phyloP scores from a whole-genome alignment of 2,113 vertebrate species.

The Poeciliopsis occidentalis region DNA sequence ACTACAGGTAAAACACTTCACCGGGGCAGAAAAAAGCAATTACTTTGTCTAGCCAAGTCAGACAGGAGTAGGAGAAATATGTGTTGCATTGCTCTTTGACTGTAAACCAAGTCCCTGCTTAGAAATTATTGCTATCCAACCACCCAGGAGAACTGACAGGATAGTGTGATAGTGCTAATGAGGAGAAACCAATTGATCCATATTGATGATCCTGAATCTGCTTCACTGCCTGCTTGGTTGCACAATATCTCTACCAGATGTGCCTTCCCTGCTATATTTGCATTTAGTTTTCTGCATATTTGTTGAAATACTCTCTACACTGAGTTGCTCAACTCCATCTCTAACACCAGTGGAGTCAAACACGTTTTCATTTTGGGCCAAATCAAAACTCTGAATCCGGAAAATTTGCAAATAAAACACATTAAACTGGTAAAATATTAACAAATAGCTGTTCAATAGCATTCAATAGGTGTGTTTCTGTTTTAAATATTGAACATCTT shows the following conservation, averaged over 20 bases:
- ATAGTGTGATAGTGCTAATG: slow-evolving; percentile 41
- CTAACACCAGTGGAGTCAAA: too few species aligned
- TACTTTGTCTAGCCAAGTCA: slow-evolving; percentile 7
- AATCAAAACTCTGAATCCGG: too few species aligned
- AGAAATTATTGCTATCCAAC: not conserved
- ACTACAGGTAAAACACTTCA: slow-evolving; percentile 17
- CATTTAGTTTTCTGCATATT: not conserved
- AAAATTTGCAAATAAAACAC: too few species aligned
- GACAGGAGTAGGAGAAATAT: not conserved
- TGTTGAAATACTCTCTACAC: not conserved
- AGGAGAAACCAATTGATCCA: slow-evolving; percentile 42
- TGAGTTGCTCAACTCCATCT: too few species aligned
- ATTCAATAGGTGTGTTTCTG: too few species aligned
- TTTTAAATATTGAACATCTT: too few species aligned
- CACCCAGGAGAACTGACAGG: slow-evolving; percentile 7
- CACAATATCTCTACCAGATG: not conserved
- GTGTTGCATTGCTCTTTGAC: slow-evolving; percentile 15
- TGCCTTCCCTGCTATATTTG: not conserved
- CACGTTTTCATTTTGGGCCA: too few species aligned
- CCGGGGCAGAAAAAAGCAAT: slow-evolving; percentile 7
- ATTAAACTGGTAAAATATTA: too few species aligned
- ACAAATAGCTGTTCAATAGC: too few species aligned
- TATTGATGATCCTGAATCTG: slow-evolving; percentile 8
- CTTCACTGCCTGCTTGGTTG: slow-evolving; percentile 19
- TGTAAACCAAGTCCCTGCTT: slow-evolving; percentile 7